Conservation (phyloP, 2,113 vertebrate genomes). For the Anhinga rufa region DNA sequence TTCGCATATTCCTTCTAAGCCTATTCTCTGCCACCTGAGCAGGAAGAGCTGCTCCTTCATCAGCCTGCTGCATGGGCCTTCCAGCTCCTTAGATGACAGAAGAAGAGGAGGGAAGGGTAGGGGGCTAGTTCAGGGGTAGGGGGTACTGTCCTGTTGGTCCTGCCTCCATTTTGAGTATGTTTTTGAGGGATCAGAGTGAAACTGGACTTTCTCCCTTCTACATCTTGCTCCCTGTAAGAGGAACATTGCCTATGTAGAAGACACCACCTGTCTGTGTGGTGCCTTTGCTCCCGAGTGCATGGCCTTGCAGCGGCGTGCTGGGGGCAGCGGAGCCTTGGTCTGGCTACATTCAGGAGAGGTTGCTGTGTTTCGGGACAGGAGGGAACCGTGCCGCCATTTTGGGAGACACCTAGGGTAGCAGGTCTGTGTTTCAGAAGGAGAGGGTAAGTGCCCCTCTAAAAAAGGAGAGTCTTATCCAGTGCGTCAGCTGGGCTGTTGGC, state of each 20-base stretch:
- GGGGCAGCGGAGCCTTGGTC: neutral
- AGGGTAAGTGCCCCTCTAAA: no score
- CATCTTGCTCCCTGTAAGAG: neutral
- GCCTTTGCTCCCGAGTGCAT: accelerated
- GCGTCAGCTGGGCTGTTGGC: accelerated
- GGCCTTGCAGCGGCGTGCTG: accelerated
- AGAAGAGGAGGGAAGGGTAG: neutral
- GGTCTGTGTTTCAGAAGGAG: neutral
- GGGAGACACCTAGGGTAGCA: accelerated
- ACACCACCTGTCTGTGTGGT: accelerated
- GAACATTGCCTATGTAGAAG: accelerated
- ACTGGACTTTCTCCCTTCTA: neutral
- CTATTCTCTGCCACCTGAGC: neutral
- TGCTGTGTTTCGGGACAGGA: accelerated
- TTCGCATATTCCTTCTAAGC: neutral
- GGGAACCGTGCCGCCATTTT: accelerated
- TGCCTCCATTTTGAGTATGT: neutral
- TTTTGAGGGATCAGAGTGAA: neutral
- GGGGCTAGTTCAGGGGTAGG: neutral
- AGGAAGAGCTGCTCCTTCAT: neutral
- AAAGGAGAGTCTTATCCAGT: neutral
- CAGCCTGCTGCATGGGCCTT: neutral
- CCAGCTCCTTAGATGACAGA: neutral
- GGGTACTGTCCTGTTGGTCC: neutral
- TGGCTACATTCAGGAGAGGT: accelerated